phyloP scores from a whole-genome alignment of 2,888 invertebrate genomes.

The Listrodromus nycthemerus region DNA sequence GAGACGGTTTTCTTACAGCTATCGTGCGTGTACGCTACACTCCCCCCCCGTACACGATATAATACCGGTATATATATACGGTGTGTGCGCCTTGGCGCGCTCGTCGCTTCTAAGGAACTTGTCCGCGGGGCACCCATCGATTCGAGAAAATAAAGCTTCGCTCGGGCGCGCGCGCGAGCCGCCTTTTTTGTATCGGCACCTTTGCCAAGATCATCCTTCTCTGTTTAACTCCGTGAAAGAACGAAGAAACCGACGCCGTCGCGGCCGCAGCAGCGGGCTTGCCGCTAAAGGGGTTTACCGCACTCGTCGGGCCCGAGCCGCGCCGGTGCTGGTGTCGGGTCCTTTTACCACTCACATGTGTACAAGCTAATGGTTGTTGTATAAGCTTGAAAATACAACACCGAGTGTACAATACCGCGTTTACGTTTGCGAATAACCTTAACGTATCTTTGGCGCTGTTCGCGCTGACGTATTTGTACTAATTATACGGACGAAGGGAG shows the following conservation, averaged over 20 bases:
- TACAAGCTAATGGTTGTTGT: conserved; percentile 41
- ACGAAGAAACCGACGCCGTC: conserved; percentile 40
- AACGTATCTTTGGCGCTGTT: conserved; percentile 10
- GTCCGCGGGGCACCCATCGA: conserved; percentile 66
- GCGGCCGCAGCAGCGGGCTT: conserved; percentile 15
- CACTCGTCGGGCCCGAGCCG: conserved; percentile 27
- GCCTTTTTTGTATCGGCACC: conserved; percentile 61
- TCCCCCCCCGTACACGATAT: conserved; percentile 12
- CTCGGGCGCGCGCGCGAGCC: conserved; percentile 43
- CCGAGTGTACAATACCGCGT: conserved; percentile 26
- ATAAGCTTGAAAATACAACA: conserved; percentile 36
- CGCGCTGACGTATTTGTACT: conserved; percentile 42
- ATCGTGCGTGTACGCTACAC: conserved; percentile 22
- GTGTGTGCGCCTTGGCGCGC: conserved; percentile 56
- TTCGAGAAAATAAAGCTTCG: conserved; percentile 67
- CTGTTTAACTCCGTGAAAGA: conserved; percentile 21
- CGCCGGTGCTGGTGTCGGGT: conserved; percentile 27
- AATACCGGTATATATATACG: conserved; percentile 5
- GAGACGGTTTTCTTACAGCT: conserved; percentile 59
- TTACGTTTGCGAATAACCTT: conserved; percentile 31
- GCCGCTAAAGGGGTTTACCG: conserved; percentile 57
- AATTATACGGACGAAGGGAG: conserved; percentile 15
- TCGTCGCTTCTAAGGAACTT: conserved; percentile 72
- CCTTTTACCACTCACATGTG: conserved; percentile 47
- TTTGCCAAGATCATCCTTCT: conserved; percentile 53